These are phyloP conservation scores for Stenurella melanura DNA, from an alignment of 2,888 invertebrate genomes.

Conservation along the genomic window DNA sequence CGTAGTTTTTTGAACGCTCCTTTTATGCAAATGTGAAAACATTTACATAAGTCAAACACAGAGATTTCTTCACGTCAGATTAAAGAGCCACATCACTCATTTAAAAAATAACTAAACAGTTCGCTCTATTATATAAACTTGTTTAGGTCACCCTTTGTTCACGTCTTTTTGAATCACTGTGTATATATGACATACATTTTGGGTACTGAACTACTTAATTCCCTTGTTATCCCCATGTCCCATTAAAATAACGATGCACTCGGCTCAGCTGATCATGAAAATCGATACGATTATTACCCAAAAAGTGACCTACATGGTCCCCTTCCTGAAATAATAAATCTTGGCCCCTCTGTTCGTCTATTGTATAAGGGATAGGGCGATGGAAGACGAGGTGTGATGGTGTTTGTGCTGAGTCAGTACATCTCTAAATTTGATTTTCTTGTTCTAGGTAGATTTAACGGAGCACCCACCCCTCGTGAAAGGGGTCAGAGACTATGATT, in stretches of 20 bases:
- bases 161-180: too few species aligned
- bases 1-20: too few species aligned
- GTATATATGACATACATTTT: background rate
- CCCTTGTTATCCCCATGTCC: background rate
- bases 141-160: too few species aligned
- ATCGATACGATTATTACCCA: constrained; percentile 57
- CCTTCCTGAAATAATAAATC: constrained; percentile 62
- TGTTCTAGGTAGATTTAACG: constrained; percentile 38
- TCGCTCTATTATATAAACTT: too few species aligned
- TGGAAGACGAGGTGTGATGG: constrained; percentile 54
- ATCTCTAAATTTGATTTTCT: constrained; percentile 51
- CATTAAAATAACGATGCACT: background rate
- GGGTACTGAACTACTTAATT: background rate
- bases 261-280: constrained; percentile 56
- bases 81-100: too few species aligned
- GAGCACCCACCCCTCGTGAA: constrained; percentile 22
- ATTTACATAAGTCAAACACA: too few species aligned
- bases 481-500: background rate
- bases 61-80: too few species aligned
- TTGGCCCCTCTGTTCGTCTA: constrained; percentile 48
- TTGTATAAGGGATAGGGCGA: constrained; percentile 50
- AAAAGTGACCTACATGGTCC: constrained; percentile 64
- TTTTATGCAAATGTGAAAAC: too few species aligned
- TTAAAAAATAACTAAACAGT: too few species aligned
- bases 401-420: constrained; percentile 57